These are phyloP conservation scores for Sebastiscus albofasciatus DNA, from an alignment of 2,797 vertebrate genomes.

Conservation along the genomic window DNA sequence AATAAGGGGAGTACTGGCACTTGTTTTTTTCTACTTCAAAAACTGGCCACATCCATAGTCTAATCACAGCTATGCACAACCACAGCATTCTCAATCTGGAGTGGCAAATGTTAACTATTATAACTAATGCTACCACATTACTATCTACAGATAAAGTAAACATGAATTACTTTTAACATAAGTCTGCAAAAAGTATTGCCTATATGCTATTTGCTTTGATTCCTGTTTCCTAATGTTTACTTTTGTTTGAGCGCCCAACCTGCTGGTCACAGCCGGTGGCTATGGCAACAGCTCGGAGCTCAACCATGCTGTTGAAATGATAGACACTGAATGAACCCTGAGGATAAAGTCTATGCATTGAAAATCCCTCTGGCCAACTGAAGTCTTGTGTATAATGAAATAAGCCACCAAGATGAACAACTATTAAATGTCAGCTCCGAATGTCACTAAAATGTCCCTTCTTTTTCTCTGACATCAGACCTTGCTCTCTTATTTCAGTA, in stretches of 20 bases:
- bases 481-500: not conserved
- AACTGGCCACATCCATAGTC: not conserved
- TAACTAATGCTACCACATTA: not conserved
- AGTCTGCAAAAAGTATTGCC: not conserved
- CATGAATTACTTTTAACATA: not conserved
- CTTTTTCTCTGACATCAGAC: not conserved
- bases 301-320: not conserved
- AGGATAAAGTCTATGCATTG: not conserved
- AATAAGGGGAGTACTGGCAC: too few species aligned
- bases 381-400: conserved; percentile 19
- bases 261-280: not conserved
- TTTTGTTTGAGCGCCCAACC: not conserved
- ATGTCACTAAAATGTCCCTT: conserved; percentile 32
- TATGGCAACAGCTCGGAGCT: not conserved
- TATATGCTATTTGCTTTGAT: not conserved
- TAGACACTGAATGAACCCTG: not conserved
- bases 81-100: not conserved
- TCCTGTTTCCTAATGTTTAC: not conserved
- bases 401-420: not conserved
- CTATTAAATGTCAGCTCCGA: conserved; percentile 46
- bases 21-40: too few species aligned
- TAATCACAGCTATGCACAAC: not conserved
- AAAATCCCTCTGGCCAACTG: not conserved
- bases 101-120: not conserved
- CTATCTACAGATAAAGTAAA: not conserved